Base-by-base conservation (phyloP, 2,888 invertebrate species). In the Synanthedon myopaeformis region DNA sequence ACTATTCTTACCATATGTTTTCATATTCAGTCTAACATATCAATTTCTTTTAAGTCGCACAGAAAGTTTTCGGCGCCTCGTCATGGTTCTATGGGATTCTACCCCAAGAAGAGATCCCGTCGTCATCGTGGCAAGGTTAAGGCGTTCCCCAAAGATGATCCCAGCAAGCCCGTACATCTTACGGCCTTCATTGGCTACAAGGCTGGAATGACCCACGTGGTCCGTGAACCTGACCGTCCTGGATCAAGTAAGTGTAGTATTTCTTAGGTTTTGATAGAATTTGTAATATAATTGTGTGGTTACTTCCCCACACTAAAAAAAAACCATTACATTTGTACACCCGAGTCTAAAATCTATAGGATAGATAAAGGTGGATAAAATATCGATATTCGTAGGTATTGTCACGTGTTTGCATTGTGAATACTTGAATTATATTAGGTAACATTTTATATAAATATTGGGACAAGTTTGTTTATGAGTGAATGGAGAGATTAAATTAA, bases 71-170 rank as follows among this genome's bases (percentile, higher is more conserved):
- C 98, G 78, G 99, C 99, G 50, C 99, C 99, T 69, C 96, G 99
- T 69, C 99, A 99, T 92, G 99, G 99, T 72, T 99, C 98, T 55
- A 97, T 99, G 96, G 99, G 98, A 69, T 99, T 99, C 92, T 95
- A 98, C 88, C 99, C 99, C 74, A 99, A 98, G 89, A 99, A 99
- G 89, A 92, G 99, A 66, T 94, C 97, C 65, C 92, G 92, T 64
- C 94, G 98, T 76, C 98, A 98, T 90, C 95, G 98, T 89, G 99
- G 99, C 70, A 99, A 98, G 88, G 96, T 97, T 61, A 99, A 99
- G 96, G 96, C 99, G 54, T 99, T 99, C 91, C 99, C 99, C 41
- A 98, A 96, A 79, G 99, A 99, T 92, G 98, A 99, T 80, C 89
- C 94, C 41, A 92, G 90, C 70, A 99, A 99, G 83, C 99, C 99